Evolutionary conservation across 2,888 invertebrate species (phyloP).

Genomic region (Andricus quercusramuli): DNA sequence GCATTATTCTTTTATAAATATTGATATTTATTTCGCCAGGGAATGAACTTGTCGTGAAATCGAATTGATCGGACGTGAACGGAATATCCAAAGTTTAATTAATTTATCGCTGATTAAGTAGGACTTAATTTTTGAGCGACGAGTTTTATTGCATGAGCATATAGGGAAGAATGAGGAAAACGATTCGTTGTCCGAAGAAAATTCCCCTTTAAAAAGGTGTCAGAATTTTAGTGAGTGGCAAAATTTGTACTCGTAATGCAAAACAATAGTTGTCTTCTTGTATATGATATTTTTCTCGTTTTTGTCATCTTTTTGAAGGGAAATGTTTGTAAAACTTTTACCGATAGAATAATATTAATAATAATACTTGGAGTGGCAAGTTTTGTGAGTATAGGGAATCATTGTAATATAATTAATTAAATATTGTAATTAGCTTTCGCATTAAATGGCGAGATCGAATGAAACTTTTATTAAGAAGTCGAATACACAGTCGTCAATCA

Average conservation of each 20-base stretch:
- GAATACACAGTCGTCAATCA: slow-evolving; percentile 20
- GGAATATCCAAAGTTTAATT: slow-evolving; percentile 36
- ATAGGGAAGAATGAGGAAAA: not conserved
- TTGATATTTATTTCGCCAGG: slow-evolving; percentile 27
- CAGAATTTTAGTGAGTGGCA: slow-evolving; percentile 12
- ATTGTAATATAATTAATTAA: slow-evolving; percentile 29
- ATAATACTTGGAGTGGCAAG: slow-evolving; percentile 26
- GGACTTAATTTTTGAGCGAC: slow-evolving; percentile 22
- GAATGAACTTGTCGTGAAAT: slow-evolving; percentile 12
- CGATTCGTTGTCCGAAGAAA: not conserved
- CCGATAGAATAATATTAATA: slow-evolving; percentile 15
- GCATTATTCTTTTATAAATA: slow-evolving; percentile 4
- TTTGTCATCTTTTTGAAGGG: slow-evolving; percentile 37
- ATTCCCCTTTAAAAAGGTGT: slow-evolving; percentile 23
- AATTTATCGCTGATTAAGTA: slow-evolving; percentile 34
- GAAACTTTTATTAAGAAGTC: slow-evolving; percentile 12
- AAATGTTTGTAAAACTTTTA: slow-evolving; percentile 36
- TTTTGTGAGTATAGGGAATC: slow-evolving; percentile 37
- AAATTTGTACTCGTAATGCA: slow-evolving; percentile 30
- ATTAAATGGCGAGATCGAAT: slow-evolving; percentile 32
- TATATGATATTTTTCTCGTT: slow-evolving; percentile 9
- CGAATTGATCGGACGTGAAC: slow-evolving; percentile 24
- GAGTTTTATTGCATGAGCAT: slow-evolving; percentile 21
- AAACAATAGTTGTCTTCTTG: slow-evolving; percentile 12
- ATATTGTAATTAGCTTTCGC: slow-evolving; percentile 39